phyloP scores from a whole-genome alignment of 23 tunicate genomes.

The Oikopleura dioica region DNA sequence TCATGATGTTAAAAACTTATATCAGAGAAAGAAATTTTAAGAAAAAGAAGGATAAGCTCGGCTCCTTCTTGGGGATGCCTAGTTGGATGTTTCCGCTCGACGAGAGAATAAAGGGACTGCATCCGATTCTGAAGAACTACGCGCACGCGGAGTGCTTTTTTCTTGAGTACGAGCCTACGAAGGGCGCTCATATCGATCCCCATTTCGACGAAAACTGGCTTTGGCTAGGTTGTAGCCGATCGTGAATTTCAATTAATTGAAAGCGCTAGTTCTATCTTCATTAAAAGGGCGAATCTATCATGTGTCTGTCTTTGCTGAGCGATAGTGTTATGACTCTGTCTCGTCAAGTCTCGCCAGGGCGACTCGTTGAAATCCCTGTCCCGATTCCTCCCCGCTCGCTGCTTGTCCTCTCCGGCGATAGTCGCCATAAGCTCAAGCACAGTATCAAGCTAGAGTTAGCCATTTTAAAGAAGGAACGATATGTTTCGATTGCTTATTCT shows the following conservation, averaged over 20 bases:
- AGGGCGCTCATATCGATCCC: conserved; percentile 69
- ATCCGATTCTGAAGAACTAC: conserved; percentile 18
- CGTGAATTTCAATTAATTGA: too few species aligned
- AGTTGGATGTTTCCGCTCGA: not conserved
- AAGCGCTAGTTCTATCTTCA: too few species aligned
- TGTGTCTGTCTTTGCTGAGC: not conserved
- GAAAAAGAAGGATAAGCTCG: conserved; percentile 30
- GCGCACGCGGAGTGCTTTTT: conserved; percentile 52
- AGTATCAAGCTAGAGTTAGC: not conserved
- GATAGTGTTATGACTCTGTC: not conserved
- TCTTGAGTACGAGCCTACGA: conserved; percentile 43
- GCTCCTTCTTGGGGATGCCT: conserved; percentile 53
- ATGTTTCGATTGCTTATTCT: too few species aligned
- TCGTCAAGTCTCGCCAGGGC: not conserved
- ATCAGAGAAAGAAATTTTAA: conserved; percentile 34
- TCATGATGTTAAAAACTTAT: not conserved
- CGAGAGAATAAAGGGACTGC: not conserved
- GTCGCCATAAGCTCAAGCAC: not conserved
- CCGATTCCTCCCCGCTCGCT: not conserved
- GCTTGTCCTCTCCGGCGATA: not conserved
- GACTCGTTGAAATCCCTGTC: not conserved
- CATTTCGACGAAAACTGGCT: conserved; percentile 92
- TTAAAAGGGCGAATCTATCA: not conserved
- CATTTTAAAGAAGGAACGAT: too few species aligned
- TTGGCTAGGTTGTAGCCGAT: conserved; percentile 89